Base-by-base conservation (phyloP, 2,113 vertebrate species). In the Sapayoa aenigma region DNA sequence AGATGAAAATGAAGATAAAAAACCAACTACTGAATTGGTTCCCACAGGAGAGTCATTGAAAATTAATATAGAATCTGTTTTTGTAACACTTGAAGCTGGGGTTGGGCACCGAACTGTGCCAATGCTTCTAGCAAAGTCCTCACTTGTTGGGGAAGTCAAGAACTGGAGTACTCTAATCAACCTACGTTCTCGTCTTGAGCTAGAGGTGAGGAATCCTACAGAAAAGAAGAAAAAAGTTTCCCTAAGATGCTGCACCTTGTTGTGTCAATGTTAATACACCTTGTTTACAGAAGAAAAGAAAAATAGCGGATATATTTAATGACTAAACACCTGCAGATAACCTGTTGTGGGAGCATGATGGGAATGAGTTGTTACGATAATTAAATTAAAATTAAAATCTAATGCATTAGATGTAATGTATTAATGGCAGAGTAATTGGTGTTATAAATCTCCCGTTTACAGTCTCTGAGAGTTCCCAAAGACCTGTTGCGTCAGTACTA, bases 91-190 rank as follows among this genome's bases (percentile, higher is more conserved):
- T 87, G 99, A 99, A 97, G 99, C 99, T 82, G 99, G 99, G 12
- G 97, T 99, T 93, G 99, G 99, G 44, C 99, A 99, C 78, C 98
- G 98, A 95, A 99, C 99, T 12, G 97, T 99, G 65, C 99, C 99
- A n/a, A 99, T 99, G 99, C 98, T 99, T 84, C 98, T 99, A 96
- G 99, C 99, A 82, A 99, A 99, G 89, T 99, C 99, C 18, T 98
- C 98, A 42, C 99, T 99, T 96, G 92, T 97, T 27, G 99, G 99
- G 75, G 97, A 99, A 91, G 98, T 99, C 27, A 98, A 97, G 96
- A 98, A 99, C 97, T 99, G 99, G 99, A 99, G 98, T 93, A 99
- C 99, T 4, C 98, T 99, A 39, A 99, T 99, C 92, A 99, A 99
- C 95, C 96, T 99, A 3, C 98, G 97, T 63, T 98, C 99, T 75